Percentiles rank a stretch among this genome's conserved stretches.
Evolutionary conservation across 2,113 vertebrate genomes (phyloP).

Genomic region (Campylomormyrus numenius): DNA sequence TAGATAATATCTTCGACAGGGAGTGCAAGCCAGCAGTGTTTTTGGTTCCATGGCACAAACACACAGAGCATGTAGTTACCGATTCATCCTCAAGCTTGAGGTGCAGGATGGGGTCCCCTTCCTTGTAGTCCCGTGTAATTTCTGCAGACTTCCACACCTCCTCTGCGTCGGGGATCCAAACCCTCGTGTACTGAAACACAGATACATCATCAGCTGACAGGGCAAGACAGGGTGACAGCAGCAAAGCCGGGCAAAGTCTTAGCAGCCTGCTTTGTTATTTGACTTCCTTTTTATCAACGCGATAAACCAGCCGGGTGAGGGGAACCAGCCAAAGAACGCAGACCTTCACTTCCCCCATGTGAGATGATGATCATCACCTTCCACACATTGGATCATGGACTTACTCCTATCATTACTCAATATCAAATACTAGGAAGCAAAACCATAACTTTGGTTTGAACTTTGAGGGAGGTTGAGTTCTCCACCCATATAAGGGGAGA

Average conservation of each 20-base stretch:
- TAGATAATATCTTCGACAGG: neutral
- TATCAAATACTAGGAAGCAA: neutral
- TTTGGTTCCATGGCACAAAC: neutral
- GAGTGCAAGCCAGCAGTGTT: neutral
- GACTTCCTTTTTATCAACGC: neutral
- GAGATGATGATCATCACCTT: neutral
- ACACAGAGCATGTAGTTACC: constrained; percentile 50
- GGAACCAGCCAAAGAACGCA: neutral
- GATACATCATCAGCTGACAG: neutral
- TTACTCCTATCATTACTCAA: neutral
- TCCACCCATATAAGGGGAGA: no score
- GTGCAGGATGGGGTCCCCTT: constrained; percentile 71
- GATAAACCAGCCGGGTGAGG: neutral
- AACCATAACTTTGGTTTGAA: no score
- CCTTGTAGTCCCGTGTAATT: constrained; percentile 79
- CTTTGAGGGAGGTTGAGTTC: no score
- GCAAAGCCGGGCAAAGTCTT: neutral
- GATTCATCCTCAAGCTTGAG: constrained; percentile 87
- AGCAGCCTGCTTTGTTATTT: neutral
- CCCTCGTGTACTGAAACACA: constrained; percentile 71
- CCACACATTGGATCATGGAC: neutral
- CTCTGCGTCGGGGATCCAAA: constrained; percentile 88
- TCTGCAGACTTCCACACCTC: constrained; percentile 88
- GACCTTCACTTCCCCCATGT: neutral
- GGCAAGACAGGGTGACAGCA: neutral